Evolutionary conservation across 92 coral and sea anemone genomes (phyloP).

Genomic region (Siderastrea siderea): DNA sequence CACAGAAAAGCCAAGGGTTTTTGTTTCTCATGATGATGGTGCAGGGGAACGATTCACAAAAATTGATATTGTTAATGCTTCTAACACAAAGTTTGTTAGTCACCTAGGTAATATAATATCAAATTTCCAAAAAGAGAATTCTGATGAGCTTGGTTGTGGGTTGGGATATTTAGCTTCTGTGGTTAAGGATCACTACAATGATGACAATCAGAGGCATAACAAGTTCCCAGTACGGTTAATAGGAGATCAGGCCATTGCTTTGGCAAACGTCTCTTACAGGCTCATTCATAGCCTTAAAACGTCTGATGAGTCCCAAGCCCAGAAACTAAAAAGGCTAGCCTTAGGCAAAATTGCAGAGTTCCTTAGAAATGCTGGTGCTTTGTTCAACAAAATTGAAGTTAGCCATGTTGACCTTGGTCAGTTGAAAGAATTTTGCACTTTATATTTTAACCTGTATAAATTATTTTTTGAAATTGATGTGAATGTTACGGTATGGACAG

Average conservation of each 20-base stretch:
- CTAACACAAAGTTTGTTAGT: too few relatives aligned
- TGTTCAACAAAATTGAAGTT: slow-evolving; percentile 37
- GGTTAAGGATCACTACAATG: slow-evolving; percentile 20
- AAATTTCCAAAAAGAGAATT: background rate
- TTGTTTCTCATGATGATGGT: too few relatives aligned
- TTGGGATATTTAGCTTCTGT: slow-evolving; percentile 11
- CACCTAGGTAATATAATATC: too few relatives aligned
- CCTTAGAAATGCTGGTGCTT: slow-evolving; percentile 44
- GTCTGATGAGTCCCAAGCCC: too few relatives aligned
- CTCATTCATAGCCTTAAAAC: background rate
- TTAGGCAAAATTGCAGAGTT: too few relatives aligned
- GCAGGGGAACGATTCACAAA: too few relatives aligned
- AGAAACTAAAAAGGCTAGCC: too few relatives aligned
- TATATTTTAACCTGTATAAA: slow-evolving; percentile 33
- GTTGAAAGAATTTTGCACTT: slow-evolving; percentile 25
- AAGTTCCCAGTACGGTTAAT: slow-evolving; percentile 37
- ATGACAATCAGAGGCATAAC: slow-evolving; percentile 26
- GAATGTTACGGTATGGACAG: slow-evolving; percentile 50
- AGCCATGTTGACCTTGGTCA: background rate
- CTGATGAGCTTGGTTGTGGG: slow-evolving; percentile 25
- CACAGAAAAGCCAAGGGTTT: slow-evolving; percentile 17
- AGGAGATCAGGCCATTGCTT: slow-evolving; percentile 57
- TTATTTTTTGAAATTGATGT: slow-evolving; percentile 45
- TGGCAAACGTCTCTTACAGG: slow-evolving; percentile 27
- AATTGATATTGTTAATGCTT: too few relatives aligned